Conservation (phyloP, 1,140 invertebrate genomes). For the Camponotus floridanus region DNA sequence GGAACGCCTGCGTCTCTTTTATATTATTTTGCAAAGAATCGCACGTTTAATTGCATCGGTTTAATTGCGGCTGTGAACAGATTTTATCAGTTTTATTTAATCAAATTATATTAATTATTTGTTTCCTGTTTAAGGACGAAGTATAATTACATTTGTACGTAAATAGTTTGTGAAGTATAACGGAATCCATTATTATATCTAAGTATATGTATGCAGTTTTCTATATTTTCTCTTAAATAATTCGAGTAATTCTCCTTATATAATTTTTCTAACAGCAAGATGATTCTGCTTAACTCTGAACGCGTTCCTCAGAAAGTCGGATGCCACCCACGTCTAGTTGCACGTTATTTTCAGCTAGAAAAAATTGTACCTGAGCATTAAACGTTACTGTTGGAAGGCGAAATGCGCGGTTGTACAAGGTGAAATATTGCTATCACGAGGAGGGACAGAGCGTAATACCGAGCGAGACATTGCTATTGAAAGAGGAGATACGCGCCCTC, state of each 20-base stretch:
- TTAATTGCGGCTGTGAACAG: not conserved
- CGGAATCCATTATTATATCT: not conserved
- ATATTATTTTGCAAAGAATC: not conserved
- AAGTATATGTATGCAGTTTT: not conserved
- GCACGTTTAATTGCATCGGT: not conserved
- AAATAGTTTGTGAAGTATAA: not conserved
- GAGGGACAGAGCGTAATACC: not conserved
- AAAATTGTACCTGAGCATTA: conserved; percentile 38
- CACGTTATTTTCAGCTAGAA: not conserved
- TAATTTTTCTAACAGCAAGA: not conserved
- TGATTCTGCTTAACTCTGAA: not conserved
- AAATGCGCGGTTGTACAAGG: conserved; percentile 5
- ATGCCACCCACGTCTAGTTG: not conserved
- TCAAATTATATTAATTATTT: not conserved
- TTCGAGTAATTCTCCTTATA: not conserved
- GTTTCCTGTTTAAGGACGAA: not conserved
- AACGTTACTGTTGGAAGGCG: conserved; percentile 10
- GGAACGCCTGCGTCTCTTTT: not conserved
- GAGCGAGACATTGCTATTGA: conserved; percentile 24
- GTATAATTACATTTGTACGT: not conserved
- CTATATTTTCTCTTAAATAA: not conserved
- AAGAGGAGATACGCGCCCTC: conserved; percentile 10
- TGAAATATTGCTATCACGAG: conserved; percentile 18
- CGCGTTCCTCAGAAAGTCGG: not conserved
- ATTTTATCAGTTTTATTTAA: not conserved